Percentiles rank a stretch among this genome's conserved stretches.
Conservation (phyloP, 2,797 vertebrate species). For the Hipposideros larvatus region DNA sequence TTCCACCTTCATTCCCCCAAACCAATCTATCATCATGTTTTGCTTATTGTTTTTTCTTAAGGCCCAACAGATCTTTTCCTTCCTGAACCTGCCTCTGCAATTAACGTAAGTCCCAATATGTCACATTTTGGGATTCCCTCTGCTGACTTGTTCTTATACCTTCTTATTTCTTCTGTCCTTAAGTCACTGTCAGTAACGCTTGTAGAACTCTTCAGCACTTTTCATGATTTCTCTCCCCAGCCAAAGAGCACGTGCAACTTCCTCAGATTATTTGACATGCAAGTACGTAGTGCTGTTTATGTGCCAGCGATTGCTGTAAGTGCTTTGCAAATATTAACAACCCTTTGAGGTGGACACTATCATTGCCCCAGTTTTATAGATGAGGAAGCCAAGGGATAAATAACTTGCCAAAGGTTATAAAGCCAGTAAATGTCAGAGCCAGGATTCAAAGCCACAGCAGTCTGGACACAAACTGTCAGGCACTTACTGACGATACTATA, state of each 20-base stretch:
- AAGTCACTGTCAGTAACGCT: not conserved
- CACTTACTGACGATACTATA: rapidly evolving
- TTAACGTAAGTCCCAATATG: not conserved
- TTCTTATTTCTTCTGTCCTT: constrained; percentile 19
- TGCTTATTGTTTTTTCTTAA: not conserved
- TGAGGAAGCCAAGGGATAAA: not conserved
- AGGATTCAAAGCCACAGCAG: not conserved
- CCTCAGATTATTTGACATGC: not conserved
- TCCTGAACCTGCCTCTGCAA: constrained; percentile 10
- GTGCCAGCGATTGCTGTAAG: not conserved
- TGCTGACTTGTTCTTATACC: not conserved
- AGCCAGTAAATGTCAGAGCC: not conserved
- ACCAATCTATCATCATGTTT: constrained; percentile 43
- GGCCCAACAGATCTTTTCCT: not conserved
- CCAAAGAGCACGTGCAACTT: not conserved
- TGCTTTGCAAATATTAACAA: not conserved
- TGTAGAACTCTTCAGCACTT: not conserved
- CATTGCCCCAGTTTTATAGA: not conserved
- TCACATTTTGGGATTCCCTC: not conserved
- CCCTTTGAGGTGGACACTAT: not conserved
- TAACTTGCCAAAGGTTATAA: not conserved
- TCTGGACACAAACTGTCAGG: too few species aligned
- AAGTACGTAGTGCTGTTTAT: not conserved
- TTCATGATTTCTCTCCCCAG: not conserved
- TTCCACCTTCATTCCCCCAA: constrained; percentile 29